Percentiles rank a stretch among this genome's conserved stretches.
Evolutionary conservation across 2,113 vertebrate genomes (phyloP).

Genomic region (Trichomycterus rosablanca): DNA sequence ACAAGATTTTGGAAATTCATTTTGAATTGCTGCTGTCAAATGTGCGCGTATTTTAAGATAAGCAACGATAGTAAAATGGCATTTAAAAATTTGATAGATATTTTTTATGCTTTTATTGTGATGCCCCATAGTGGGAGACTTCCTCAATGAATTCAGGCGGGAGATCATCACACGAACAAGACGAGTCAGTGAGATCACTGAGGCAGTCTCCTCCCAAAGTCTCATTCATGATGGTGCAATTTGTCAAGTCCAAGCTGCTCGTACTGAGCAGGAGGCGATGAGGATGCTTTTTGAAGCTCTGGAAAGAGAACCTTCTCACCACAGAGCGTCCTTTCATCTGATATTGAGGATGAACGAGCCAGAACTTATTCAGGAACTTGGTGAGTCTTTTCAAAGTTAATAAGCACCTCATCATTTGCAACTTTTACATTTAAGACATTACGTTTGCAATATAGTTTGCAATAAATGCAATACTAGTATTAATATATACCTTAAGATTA

Average conservation of each 20-base stretch:
- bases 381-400: too few relatives aligned
- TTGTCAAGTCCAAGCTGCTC: slow-evolving; percentile 15
- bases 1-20: too few relatives aligned
- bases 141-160: slow-evolving; percentile 51
- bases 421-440: too few relatives aligned
- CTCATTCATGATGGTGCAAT: slow-evolving; percentile 37
- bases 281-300: slow-evolving; percentile 46
- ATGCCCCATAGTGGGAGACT: slow-evolving; percentile 38
- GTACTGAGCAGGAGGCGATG: slow-evolving; percentile 41
- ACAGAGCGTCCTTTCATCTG: slow-evolving; percentile 43
- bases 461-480: too few relatives aligned
- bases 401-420: too few relatives aligned
- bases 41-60: too few relatives aligned
- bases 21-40: too few relatives aligned
- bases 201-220: slow-evolving; percentile 46
- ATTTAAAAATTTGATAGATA: too few relatives aligned
- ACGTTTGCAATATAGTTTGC: too few relatives aligned
- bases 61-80: too few relatives aligned
- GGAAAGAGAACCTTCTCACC: slow-evolving; percentile 40
- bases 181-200: slow-evolving; percentile 31
- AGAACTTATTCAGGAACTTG: slow-evolving; percentile 42
- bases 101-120: too few relatives aligned
- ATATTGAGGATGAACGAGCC: slow-evolving; percentile 47
- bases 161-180: slow-evolving; percentile 40
- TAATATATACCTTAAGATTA: too few relatives aligned